Evolutionary conservation across 2,113 vertebrate genomes (phyloP), one percentile per base, ranked within the genome.

Genomic region (Buteo buteo): DNA sequence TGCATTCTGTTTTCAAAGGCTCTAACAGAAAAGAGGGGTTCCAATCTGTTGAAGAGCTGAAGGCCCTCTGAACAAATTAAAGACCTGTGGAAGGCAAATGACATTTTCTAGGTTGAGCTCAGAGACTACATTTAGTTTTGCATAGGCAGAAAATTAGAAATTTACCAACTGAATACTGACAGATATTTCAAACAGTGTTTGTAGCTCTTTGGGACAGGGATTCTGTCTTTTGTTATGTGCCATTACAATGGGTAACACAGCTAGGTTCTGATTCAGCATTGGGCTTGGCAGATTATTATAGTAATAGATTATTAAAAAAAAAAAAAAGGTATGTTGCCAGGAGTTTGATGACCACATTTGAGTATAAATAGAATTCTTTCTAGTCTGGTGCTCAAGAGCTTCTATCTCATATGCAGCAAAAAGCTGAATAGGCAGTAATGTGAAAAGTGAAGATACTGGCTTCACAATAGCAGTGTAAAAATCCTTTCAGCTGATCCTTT

Each of bases 341-440:
- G 18, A 81, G 26, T 66, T 81, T 74, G 76, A 81, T 86, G 79
- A 66, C 45, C 58, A 86, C 47, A 38, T 80, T 76, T 81, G 15
- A 67, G 50, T 90, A 80, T 74, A 94, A 96, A 93, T 69, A 94
- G 42, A 90, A 74, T 79, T 82, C 24, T 55, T 90, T 80, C 49
- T 77, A 58, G 47, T 47, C 36, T 74, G 32, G 6, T 78, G 26
- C 38, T 88, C 26, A 42, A 82, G 28, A 55, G 20, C 20, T 90
- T 26, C 45, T 61, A 21, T 65, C 24, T 61, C 38, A 62, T 10
- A 81, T 21, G 32, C 24, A 81, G 50, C 26, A 86, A 84, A 86
- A 82, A 49, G 38, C 26, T 84, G 76, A 95, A 90, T 17, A 92
- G 54, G 36, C 34, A 42, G 28, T 40, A 86, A 81, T n/a, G 47